Evolutionary conservation across 2,888 invertebrate species (phyloP).

Genomic region (Coelinius sp.): DNA sequence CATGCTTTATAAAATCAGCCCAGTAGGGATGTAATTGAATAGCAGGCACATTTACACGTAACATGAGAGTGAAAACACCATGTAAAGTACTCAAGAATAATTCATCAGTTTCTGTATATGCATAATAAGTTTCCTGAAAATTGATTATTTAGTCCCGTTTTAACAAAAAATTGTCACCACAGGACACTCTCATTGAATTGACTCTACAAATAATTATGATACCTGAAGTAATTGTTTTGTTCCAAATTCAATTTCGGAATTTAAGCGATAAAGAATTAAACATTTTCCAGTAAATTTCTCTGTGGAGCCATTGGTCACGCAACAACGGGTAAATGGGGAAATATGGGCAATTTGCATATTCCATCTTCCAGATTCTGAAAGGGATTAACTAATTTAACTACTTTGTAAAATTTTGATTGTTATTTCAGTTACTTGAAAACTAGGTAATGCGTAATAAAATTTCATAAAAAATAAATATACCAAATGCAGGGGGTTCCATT

Average conservation of each 20-base stretch:
- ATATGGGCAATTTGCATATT: conserved; percentile 66
- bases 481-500: conserved; percentile 77
- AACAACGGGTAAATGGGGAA: conserved; percentile 71
- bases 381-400: not conserved
- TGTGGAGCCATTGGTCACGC: conserved; percentile 76
- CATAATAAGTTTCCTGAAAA: conserved; percentile 67
- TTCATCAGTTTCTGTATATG: conserved; percentile 64
- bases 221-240: conserved; percentile 79
- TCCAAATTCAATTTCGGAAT: conserved; percentile 75
- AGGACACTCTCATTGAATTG: not conserved
- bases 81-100: conserved; percentile 60
- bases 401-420: no score
- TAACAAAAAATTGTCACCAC: not conserved
- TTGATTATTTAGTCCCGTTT: conserved; percentile 53
- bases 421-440: no score
- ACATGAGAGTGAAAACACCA: conserved; percentile 61
- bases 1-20: conserved; percentile 73
- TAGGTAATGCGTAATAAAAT: not conserved
- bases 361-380: conserved; percentile 77
- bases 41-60: conserved; percentile 69
- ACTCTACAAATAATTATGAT: conserved; percentile 54
- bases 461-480: conserved; percentile 67
- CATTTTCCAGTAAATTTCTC: conserved; percentile 76
- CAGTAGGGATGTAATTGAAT: conserved; percentile 72
- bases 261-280: conserved; percentile 80